phyloP scores from a whole-genome alignment of 1,140 invertebrate genomes.

The Varroa destructor region DNA sequence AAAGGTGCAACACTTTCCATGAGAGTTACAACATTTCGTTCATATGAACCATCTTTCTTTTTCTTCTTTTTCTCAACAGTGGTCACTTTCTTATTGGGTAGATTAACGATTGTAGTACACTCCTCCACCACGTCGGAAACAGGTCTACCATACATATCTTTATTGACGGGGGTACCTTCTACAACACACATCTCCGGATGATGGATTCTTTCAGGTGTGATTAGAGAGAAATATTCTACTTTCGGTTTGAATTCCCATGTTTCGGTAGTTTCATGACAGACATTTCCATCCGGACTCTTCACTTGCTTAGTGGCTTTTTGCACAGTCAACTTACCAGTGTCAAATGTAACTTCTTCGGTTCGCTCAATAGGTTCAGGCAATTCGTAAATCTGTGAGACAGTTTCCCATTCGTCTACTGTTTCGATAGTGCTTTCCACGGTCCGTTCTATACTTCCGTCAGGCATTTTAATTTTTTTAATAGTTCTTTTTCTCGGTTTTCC shows the following conservation, averaged over 20 bases:
- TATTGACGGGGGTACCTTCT: conserved; percentile 1
- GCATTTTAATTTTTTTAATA: conserved; percentile 26
- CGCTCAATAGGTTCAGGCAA: not conserved
- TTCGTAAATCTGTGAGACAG: not conserved
- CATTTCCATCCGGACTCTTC: not conserved
- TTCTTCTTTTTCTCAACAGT: conserved; percentile 25
- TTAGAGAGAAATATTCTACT: conserved; percentile 1
- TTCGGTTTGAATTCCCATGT: conserved; percentile 18
- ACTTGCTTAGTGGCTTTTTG: not conserved
- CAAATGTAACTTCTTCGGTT: not conserved
- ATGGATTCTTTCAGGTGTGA: conserved; percentile 5
- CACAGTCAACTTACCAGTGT: not conserved
- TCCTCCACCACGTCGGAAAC: conserved; percentile 22
- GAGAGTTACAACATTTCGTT: not conserved
- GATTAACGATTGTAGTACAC: not conserved
- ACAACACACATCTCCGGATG: not conserved
- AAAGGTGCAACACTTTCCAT: not conserved
- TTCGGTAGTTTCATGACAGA: conserved; percentile 3
- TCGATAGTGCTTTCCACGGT: not conserved
- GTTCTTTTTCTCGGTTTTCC: conserved; percentile 24
- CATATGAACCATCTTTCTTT: not conserved
- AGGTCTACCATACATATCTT: conserved; percentile 1
- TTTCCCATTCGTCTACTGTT: conserved; percentile 1
- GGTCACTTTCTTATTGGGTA: conserved; percentile 1
- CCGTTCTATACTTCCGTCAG: conserved; percentile 4